These are phyloP conservation scores for Okapia johnstoni DNA, from an alignment of 2,113 vertebrate species.

Conservation along the genomic window DNA sequence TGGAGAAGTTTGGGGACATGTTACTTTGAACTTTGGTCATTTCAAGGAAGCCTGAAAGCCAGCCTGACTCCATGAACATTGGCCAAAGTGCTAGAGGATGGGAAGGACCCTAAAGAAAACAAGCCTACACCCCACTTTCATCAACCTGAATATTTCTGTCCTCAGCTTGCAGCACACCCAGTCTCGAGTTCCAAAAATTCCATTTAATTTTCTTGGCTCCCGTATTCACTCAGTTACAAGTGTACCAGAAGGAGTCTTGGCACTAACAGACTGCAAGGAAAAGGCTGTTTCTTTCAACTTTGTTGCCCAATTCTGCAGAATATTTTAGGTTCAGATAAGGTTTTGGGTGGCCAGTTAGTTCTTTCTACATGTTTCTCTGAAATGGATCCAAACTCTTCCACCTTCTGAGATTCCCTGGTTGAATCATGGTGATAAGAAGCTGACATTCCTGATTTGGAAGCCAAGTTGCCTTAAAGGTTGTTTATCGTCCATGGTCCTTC, in stretches of 20 bases:
- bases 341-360: slow-evolving; percentile 26
- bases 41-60: neutral
- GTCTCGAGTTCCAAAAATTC: slow-evolving; percentile 46
- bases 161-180: slow-evolving; percentile 36
- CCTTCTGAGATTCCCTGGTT: neutral
- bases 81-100: neutral
- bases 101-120: slow-evolving; percentile 13
- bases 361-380: slow-evolving; percentile 46
- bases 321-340: slow-evolving; percentile 60
- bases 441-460: neutral
- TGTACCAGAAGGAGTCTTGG: slow-evolving; percentile 34
- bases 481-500: neutral
- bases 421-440: neutral
- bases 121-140: slow-evolving; percentile 26
- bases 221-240: slow-evolving; percentile 14
- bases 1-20: neutral
- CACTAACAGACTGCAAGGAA: slow-evolving; percentile 33
- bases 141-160: slow-evolving; percentile 42
- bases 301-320: slow-evolving; percentile 39
- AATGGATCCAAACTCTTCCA: slow-evolving; percentile 7
- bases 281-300: slow-evolving; percentile 13
- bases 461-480: neutral
- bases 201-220: slow-evolving; percentile 55
- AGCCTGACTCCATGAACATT: neutral
- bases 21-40: neutral